Evolutionary conservation across 2,888 invertebrate genomes (phyloP), one percentile per base, ranked within the genome.

Genomic region (Xestia c-nigrum): DNA sequence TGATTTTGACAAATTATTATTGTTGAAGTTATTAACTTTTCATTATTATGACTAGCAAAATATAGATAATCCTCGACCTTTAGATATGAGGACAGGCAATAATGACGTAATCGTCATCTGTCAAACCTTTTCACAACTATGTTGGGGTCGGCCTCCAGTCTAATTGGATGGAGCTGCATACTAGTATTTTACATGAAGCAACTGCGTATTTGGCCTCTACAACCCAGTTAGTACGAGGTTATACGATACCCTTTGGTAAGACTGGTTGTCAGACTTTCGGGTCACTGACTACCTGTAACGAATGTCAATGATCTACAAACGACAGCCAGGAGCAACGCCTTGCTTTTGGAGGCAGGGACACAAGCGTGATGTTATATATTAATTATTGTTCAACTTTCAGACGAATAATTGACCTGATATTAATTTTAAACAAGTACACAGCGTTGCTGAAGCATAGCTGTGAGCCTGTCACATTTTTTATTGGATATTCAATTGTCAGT

Each of bases 401-500:
- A 59, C 24, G 57, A 59, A 7, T 31, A 16, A 59, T 16, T 24
- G 24, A 7, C 19, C 31, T 6, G 19, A 9, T 38, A 61, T 61
- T 38, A 31, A 38, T 38, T 19, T 38, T 61, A 16, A 59, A 19
- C 7, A 16, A 61, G 19, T 31, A 19, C 59, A 31, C 16, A 59
- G 14, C 14, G 59, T 31, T 1, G 3, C 9, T 59, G 31, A 61
- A 61, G 61, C 38, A 38, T 61, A 19, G 61, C 38, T 61, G 38
- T 61, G 38, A 61, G 38, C 19, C 10, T 38, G 61, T 38, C 61
- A 61, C 38, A 19, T 38, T 31, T 1, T 61, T 38, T 38, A 61
- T 61, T 61, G 61, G 61, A 38, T 38, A 61, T 38, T 61, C 38
- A 38, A 61, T 61, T 38, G 31, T 61, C 59, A 19, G 59, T 61